These are phyloP conservation scores for Lucilia cuprina DNA, from an alignment of 1,140 invertebrate genomes.

Conservation along the genomic window DNA sequence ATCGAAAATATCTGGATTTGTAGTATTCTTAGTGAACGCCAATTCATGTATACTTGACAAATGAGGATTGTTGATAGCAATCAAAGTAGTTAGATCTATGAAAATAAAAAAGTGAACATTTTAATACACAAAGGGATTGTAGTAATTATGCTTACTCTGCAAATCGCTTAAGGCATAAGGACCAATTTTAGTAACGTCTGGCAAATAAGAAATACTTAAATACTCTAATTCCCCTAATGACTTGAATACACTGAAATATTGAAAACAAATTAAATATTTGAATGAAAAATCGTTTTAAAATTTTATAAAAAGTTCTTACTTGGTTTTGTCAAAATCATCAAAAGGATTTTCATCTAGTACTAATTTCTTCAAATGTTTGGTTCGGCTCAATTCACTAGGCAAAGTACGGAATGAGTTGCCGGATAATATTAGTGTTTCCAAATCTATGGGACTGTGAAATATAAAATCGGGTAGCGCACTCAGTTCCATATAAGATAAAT, in stretches of 20 bases:
- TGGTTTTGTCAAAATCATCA: conserved; percentile 60
- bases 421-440: conserved; percentile 73
- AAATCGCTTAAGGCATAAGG: conserved; percentile 57
- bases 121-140: no score
- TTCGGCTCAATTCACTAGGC: conserved; percentile 69
- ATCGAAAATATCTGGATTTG: conserved; percentile 45
- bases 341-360: conserved; percentile 76
- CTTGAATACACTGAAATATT: conserved; percentile 68
- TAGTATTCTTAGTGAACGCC: conserved; percentile 62
- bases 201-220: conserved; percentile 72
- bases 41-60: conserved; percentile 67
- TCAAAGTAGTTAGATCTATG: conserved; percentile 50
- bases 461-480: conserved; percentile 68
- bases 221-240: conserved; percentile 67
- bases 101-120: conserved; percentile 21
- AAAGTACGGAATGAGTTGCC: conserved; percentile 71
- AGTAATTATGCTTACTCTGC: conserved; percentile 45
- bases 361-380: conserved; percentile 68
- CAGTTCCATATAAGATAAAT: conserved; percentile 73
- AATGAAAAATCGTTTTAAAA: neutral
- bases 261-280: neutral
- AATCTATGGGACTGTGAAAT: conserved; percentile 70
- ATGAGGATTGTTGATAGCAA: conserved; percentile 65
- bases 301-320: conserved; percentile 49
- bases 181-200: conserved; percentile 66